phyloP scores from a whole-genome alignment of 2,888 invertebrate genomes.

The Elaeidobius kamerunicus region DNA sequence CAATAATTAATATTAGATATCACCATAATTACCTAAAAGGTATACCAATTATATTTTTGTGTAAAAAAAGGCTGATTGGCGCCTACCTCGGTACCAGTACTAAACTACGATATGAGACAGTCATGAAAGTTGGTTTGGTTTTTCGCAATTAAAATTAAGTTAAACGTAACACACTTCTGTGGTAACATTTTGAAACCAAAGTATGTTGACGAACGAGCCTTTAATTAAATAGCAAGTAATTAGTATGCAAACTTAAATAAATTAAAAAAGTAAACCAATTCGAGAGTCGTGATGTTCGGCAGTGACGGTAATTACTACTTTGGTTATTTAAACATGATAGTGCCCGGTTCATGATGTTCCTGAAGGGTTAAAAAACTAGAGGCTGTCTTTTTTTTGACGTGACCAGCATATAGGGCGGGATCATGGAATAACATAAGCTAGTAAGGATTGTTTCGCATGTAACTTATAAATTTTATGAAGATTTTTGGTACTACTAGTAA shows the following conservation, averaged over 20 bases:
- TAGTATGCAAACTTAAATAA: conserved; percentile 29
- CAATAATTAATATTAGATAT: too few species aligned
- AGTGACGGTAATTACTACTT: conserved; percentile 34
- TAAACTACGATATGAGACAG: too few species aligned
- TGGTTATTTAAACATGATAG: conserved; percentile 29
- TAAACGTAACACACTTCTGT: too few species aligned
- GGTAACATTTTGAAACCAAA: too few species aligned
- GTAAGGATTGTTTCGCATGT: not conserved
- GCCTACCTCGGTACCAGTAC: too few species aligned
- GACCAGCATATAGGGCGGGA: conserved; percentile 13
- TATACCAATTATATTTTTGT: too few species aligned
- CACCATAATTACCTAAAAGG: too few species aligned
- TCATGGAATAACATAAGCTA: conserved; percentile 6
- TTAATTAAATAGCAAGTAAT: conserved; percentile 31
- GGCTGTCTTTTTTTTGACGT: conserved; percentile 9
- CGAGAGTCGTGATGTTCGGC: conserved; percentile 28
- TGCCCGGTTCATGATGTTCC: conserved; percentile 21
- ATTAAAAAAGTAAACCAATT: conserved; percentile 28
- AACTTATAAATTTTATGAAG: not conserved
- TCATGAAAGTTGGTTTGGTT: too few species aligned
- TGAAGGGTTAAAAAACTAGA: conserved; percentile 21
- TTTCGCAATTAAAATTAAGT: too few species aligned
- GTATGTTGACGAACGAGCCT: conserved; percentile 29
- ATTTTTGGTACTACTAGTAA: too few species aligned
- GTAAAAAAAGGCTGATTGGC: too few species aligned